A percentile compares a stretch with the other conserved stretches of the same genome.
Conservation (phyloP, 92 coral and sea anemone genomes). For the Phenganax subtilis region DNA sequence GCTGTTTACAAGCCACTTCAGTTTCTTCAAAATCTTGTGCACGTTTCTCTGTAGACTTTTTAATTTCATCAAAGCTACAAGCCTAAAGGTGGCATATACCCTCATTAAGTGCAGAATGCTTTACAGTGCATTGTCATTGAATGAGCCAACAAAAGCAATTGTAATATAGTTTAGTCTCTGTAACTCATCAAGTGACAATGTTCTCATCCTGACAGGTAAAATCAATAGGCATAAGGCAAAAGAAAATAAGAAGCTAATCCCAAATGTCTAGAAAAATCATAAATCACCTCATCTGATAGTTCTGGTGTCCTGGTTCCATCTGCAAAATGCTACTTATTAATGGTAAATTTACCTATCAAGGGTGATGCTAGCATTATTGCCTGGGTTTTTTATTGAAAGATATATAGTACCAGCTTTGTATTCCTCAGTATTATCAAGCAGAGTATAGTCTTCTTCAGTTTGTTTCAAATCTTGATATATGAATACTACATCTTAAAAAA, state of each 20-base stretch:
- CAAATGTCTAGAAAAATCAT: background rate
- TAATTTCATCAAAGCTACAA: background rate
- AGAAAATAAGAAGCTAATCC: too few species aligned
- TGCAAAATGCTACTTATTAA: background rate
- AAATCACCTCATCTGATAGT: background rate
- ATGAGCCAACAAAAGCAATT: background rate
- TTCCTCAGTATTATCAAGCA: slow-evolving; percentile 61
- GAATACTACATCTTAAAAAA: slow-evolving; percentile 60
- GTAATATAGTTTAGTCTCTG: background rate
- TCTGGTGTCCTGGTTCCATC: background rate
- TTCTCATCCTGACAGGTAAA: background rate
- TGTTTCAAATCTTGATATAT: slow-evolving; percentile 65
- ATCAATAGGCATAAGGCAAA: too few species aligned
- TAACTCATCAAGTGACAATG: background rate
- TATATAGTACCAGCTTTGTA: slow-evolving; percentile 42
- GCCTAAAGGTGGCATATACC: background rate
- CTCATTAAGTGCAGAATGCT: background rate
- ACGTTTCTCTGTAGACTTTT: background rate
- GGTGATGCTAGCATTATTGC: background rate
- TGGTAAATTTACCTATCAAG: background rate
- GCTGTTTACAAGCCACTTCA: background rate
- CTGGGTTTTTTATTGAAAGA: background rate
- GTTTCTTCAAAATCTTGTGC: slow-evolving; percentile 1
- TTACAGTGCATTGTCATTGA: too few species aligned
- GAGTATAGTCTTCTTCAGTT: slow-evolving; percentile 42